These are phyloP conservation scores for Rattus rattus DNA, from an alignment of 2,113 vertebrate genomes.

Conservation along the genomic window DNA sequence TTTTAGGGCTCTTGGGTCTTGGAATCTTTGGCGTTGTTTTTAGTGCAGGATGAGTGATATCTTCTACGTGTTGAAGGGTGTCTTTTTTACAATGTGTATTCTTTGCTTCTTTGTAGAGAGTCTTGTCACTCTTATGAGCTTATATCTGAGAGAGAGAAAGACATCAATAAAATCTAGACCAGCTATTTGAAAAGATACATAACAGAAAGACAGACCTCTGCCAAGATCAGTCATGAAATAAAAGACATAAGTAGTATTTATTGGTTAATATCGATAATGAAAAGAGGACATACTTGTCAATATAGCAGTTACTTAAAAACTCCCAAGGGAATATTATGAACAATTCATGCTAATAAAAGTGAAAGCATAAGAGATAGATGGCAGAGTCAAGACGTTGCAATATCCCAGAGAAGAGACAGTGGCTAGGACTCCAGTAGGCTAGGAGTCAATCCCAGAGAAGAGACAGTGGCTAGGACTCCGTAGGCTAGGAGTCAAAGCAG, in stretches of 20 bases:
- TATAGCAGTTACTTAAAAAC: constrained; percentile 50
- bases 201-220: neutral
- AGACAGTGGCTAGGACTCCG: neutral
- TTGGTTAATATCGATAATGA: neutral
- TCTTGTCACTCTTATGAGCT: neutral
- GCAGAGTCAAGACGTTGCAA: neutral
- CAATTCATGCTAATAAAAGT: neutral
- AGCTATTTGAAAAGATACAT: constrained; percentile 4
- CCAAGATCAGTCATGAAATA: neutral
- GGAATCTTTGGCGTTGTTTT: neutral
- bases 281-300: neutral
- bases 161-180: constrained; percentile 26
- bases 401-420: neutral
- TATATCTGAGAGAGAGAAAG: neutral
- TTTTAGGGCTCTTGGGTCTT: neutral
- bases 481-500: neutral
- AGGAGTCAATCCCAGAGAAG: neutral
- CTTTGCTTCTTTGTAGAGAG: neutral
- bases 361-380: neutral
- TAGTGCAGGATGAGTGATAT: neutral
- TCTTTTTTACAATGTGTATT: neutral
- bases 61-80: neutral
- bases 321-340: constrained; percentile 1
- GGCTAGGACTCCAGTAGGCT: neutral
- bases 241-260: neutral